These are phyloP conservation scores for Parnassius smintheus DNA, from an alignment of 2,888 invertebrate species.

Conservation along the genomic window DNA sequence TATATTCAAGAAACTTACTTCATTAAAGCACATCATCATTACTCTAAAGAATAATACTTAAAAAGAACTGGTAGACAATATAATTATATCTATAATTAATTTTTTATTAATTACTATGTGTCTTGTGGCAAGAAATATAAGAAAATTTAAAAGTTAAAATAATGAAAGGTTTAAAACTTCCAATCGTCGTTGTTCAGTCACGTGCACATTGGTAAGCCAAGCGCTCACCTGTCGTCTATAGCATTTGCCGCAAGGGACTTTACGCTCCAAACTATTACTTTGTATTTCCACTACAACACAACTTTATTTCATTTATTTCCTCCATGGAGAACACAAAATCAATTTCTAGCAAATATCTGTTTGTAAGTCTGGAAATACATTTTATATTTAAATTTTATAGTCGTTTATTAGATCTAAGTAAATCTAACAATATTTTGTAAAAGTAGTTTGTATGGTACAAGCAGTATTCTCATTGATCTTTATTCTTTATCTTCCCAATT, in stretches of 20 bases:
- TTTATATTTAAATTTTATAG: too few relatives aligned
- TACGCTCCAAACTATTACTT: slow-evolving; percentile 58
- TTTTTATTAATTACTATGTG: background rate
- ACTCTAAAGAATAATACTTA: too few relatives aligned
- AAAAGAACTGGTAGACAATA: too few relatives aligned
- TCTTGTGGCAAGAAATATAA: background rate
- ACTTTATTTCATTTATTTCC: slow-evolving; percentile 1
- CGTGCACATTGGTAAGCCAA: background rate
- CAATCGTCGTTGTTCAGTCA: background rate
- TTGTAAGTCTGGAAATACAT: background rate
- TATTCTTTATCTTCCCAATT: too few relatives aligned
- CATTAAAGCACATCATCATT: too few relatives aligned
- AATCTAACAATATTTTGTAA: too few relatives aligned
- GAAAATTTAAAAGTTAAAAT: background rate
- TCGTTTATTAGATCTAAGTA: too few relatives aligned
- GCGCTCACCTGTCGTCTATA: slow-evolving; percentile 54
- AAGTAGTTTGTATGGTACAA: too few relatives aligned
- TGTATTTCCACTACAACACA: slow-evolving; percentile 43
- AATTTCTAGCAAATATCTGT: background rate
- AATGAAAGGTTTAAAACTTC: background rate
- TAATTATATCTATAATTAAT: too few relatives aligned
- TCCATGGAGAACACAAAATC: background rate
- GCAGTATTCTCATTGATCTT: too few relatives aligned
- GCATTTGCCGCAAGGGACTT: slow-evolving; percentile 57
- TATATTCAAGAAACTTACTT: too few relatives aligned